Conservation (phyloP, 2,888 invertebrate species). For the Stenichneumon culpator region DNA sequence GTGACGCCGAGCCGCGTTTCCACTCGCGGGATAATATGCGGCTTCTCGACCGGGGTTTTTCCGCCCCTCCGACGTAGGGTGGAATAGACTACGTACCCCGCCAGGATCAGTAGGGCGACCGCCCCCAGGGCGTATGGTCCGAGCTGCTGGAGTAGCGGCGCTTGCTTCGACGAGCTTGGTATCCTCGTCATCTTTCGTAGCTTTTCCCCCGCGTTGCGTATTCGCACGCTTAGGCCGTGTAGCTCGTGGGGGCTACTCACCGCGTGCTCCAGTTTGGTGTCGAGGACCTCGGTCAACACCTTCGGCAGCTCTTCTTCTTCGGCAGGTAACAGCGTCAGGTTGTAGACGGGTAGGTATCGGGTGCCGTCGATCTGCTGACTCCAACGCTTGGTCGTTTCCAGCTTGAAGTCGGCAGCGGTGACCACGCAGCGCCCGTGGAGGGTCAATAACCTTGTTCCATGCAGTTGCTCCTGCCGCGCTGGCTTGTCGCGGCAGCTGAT, state of each 20-base stretch:
- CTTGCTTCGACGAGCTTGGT: neutral
- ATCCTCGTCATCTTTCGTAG: neutral
- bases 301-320: neutral
- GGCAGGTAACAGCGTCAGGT: neutral
- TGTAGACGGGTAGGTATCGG: neutral
- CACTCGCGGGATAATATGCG: no score
- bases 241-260: neutral
- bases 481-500: neutral
- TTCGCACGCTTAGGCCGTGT: neutral
- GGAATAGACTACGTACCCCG: neutral
- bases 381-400: no score
- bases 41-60: neutral
- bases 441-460: neutral
- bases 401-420: no score
- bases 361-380: no score
- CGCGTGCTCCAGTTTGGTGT: neutral
- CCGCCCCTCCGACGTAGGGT: neutral
- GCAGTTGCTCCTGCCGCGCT: neutral
- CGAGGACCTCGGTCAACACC: rapidly evolving
- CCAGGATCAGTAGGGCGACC: neutral
- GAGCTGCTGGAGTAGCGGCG: neutral
- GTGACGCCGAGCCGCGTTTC: no score
- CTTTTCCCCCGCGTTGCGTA: neutral
- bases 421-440: neutral
- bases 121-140: neutral